phyloP scores from a whole-genome alignment of 2,113 vertebrate species.

The Corythornis madagascariensis region DNA sequence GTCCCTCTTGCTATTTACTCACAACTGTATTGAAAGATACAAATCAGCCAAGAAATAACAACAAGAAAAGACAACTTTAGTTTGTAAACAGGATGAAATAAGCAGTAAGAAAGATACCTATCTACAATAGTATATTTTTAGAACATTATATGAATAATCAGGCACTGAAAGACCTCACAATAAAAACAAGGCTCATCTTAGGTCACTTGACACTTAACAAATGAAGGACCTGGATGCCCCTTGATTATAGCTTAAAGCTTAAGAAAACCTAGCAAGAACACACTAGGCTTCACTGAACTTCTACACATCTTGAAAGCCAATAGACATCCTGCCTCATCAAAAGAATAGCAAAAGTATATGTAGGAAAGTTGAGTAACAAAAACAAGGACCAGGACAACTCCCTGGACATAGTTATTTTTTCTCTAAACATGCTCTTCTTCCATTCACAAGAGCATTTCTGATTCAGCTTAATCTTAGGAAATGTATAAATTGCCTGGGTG shows the following conservation, averaged over 20 bases:
- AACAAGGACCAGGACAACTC: not conserved
- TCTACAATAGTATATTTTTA: not conserved
- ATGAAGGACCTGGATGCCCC: not conserved
- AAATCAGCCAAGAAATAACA: not conserved
- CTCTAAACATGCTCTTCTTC: not conserved
- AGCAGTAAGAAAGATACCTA: not conserved
- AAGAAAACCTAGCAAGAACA: not conserved
- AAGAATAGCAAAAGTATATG: not conserved
- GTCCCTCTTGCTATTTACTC: not conserved
- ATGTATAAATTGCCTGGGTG: not conserved
- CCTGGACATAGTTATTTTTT: not conserved
- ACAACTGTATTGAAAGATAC: not conserved
- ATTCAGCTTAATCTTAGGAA: conserved; percentile 9
- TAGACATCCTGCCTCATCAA: not conserved
- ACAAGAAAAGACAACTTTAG: not conserved
- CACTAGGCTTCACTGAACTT: not conserved
- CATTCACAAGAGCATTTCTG: not conserved
- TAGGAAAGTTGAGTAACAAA: not conserved
- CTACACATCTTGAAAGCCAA: not conserved
- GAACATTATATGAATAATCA: not conserved
- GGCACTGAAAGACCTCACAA: not conserved
- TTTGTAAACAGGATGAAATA: not conserved
- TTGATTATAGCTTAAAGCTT: not conserved
- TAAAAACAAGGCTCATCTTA: not conserved
- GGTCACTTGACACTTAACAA: not conserved